A percentile compares a stretch with the other conserved stretches of the same genome.
Evolutionary conservation across 2,113 vertebrate species (phyloP).

Genomic region (Danionella cerebrum): DNA sequence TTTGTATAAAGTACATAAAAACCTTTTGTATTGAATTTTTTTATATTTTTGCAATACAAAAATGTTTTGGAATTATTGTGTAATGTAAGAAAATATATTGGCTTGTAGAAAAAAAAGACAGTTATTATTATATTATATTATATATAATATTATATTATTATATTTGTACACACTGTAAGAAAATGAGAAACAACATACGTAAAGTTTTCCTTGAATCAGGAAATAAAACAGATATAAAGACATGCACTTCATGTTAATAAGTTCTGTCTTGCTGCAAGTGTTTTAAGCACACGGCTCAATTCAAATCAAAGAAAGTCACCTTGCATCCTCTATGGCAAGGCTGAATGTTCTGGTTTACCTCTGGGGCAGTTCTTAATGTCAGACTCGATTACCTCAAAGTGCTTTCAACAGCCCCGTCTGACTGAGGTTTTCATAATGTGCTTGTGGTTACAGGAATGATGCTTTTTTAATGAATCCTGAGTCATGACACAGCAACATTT

Average conservation of each 20-base stretch:
- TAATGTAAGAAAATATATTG: neutral
- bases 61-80: neutral
- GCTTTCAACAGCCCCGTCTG: neutral
- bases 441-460: slow-evolving; percentile 2
- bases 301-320: slow-evolving; percentile 11
- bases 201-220: too few relatives aligned
- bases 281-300: slow-evolving; percentile 2
- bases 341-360: neutral
- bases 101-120: too few relatives aligned
- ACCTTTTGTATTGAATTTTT: too few relatives aligned
- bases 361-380: neutral
- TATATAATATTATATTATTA: too few relatives aligned
- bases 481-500: neutral
- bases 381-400: neutral
- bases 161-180: too few relatives aligned
- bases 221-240: neutral
- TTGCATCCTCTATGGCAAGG: neutral
- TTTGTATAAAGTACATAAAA: too few relatives aligned
- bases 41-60: too few relatives aligned
- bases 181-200: too few relatives aligned
- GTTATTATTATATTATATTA: too few relatives aligned
- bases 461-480: neutral
- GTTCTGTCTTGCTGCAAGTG: neutral
- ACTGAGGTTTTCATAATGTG: neutral
- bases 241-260: neutral